phyloP scores from a whole-genome alignment of 2,113 vertebrate genomes.

The Oceanodroma tethys region DNA sequence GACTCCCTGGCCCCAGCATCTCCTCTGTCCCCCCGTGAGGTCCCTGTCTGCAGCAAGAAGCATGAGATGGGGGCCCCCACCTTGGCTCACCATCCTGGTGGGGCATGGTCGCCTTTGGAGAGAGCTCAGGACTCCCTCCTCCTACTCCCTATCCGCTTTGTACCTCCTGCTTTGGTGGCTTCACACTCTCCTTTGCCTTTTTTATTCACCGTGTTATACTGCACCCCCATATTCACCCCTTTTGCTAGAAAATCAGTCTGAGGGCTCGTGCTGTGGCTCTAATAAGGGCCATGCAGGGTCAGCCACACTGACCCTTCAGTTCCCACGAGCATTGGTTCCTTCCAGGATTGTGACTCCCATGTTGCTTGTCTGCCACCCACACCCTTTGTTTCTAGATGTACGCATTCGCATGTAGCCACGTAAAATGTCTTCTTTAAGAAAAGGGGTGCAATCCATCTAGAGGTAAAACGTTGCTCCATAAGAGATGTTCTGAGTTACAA shows the following conservation, averaged over 20 bases:
- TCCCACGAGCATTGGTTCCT: fast-evolving
- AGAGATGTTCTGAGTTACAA: background rate
- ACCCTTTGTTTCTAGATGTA: background rate
- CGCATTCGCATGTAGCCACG: background rate
- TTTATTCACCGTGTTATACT: background rate
- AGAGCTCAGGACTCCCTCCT: background rate
- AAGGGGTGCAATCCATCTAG: background rate
- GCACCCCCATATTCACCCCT: background rate
- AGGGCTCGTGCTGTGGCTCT: background rate
- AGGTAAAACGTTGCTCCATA: background rate
- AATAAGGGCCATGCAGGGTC: background rate
- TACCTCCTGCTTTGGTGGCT: background rate
- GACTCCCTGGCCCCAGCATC: background rate
- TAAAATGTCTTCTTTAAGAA: background rate
- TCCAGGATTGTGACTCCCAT: background rate
- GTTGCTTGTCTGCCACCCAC: fast-evolving
- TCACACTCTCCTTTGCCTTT: background rate
- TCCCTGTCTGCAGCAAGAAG: background rate
- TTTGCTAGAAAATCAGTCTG: background rate
- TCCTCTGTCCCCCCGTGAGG: fast-evolving
- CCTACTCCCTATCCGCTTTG: background rate
- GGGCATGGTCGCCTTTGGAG: background rate
- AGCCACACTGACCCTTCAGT: background rate
- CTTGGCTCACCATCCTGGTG: fast-evolving
- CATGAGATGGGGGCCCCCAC: background rate